Evolutionary conservation across 2,888 invertebrate genomes (phyloP), one percentile per base, ranked within the genome.

Genomic region (Drosophila conformis): DNA sequence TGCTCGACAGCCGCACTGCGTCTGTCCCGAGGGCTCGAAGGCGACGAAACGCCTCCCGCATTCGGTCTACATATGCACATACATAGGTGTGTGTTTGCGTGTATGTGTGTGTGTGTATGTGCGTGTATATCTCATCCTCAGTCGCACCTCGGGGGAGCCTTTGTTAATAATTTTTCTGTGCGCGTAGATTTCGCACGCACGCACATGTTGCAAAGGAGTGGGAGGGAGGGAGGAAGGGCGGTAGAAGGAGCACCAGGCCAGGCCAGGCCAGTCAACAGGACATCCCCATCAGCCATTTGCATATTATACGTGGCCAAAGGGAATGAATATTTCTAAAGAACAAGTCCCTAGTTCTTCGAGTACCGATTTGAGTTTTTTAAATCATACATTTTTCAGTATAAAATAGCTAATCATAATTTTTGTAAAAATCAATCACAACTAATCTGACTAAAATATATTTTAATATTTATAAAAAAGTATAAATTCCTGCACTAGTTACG

Each of bases 161-260:
- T 88, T 87, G 89, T 87, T 88, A 86, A 89, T 86, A 78, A 84
- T 81, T 79, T 76, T 82, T 82, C 77, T 78, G 64, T 69, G 42
- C 66, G 81, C 82, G 74, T 84, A 82, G 86, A 87, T 87, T 87
- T 86, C 63, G 78, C 84, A 82, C 69, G 87, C 84, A 87, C 89
- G 83, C 87, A 84, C 74, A 77, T 79, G 73, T 76, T 72, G 72
- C 66, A 69, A 71, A 59, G n/a, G 8, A n/a, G 21, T 15, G 21
- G 53, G 56, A 38, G 18, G 10, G 27, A 38, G 59, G 33, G 48
- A 53, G 48, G 25, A 46, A 25, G 21, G 46, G 46, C 15, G 46
- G 25, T 7, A 46, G 25, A 25, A 46, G 46, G 25, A 25, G 8
- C 25, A 46, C 13, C 21, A 21, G 7, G 42, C 21, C 40, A n/a